phyloP scores from a whole-genome alignment of 2,797 vertebrate genomes.

The Momotus momota region DNA sequence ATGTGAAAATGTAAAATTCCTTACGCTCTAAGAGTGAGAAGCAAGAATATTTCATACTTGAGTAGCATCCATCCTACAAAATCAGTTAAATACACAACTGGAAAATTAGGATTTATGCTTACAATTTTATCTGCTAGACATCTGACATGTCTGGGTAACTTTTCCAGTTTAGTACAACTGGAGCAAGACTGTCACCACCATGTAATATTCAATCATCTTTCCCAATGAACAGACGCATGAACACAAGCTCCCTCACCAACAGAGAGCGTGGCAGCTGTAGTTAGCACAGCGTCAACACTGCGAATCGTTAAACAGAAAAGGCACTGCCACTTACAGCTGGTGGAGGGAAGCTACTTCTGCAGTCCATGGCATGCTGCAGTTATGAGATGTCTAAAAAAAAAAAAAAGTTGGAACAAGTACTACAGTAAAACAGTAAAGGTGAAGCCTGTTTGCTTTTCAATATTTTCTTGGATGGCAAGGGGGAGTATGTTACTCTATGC shows the following conservation, averaged over 20 bases:
- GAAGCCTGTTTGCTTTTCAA: not conserved
- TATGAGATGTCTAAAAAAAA: not conserved
- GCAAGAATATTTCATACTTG: not conserved
- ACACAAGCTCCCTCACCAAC: not conserved
- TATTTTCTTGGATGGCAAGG: not conserved
- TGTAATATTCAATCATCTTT: not conserved
- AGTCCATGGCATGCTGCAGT: not conserved
- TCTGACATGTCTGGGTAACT: not conserved
- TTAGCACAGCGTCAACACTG: not conserved
- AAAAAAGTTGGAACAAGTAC: not conserved
- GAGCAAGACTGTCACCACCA: not conserved
- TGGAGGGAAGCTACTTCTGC: not conserved
- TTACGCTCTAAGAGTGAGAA: not conserved
- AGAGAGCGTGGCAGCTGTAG: not conserved
- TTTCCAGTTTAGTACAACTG: not conserved
- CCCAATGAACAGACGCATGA: not conserved
- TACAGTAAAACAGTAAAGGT: not conserved
- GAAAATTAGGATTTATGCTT: not conserved
- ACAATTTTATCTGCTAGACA: not conserved
- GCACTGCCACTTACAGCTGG: not conserved
- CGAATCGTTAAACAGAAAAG: not conserved
- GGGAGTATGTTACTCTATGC: not conserved
- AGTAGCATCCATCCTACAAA: not conserved
- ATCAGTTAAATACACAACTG: not conserved
- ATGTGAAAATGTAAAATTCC: not conserved